Percentiles rank a stretch among this genome's conserved stretches.
Conservation (phyloP, 1,140 invertebrate genomes). For the Sycobia sp. region DNA sequence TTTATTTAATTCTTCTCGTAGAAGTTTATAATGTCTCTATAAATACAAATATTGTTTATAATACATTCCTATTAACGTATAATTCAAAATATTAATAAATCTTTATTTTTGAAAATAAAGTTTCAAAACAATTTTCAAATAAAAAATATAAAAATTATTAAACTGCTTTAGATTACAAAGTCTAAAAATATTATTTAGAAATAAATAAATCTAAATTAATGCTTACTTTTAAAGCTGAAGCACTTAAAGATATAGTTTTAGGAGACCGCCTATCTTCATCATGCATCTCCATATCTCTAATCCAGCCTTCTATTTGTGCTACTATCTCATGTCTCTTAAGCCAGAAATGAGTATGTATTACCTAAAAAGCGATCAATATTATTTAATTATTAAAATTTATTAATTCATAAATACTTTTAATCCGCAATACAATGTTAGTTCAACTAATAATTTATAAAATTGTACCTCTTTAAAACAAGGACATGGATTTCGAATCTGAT, state of each 20-base stretch:
- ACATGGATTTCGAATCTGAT: conserved; percentile 88
- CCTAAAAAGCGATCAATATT: conserved; percentile 59
- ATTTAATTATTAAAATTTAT: background rate
- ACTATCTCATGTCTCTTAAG: conserved; percentile 90
- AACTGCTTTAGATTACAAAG: background rate
- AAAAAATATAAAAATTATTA: background rate
- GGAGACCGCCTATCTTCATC: conserved; percentile 74
- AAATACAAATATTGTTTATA: background rate
- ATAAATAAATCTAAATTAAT: background rate
- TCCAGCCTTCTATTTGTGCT: conserved; percentile 87
- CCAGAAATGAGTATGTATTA: conserved; percentile 94
- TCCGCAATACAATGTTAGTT: too few relatives aligned
- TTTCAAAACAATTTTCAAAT: too few relatives aligned
- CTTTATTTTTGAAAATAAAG: background rate
- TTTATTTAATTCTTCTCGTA: conserved; percentile 80
- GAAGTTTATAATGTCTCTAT: conserved; percentile 78
- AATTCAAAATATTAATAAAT: background rate
- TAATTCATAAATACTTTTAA: background rate
- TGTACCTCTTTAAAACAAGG: conserved; percentile 90
- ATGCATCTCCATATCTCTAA: conserved; percentile 81
- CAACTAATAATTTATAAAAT: background rate
- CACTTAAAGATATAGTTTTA: conserved; percentile 76
- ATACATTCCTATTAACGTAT: too few relatives aligned
- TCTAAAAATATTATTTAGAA: too few relatives aligned
- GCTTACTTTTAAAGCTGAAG: conserved; percentile 76